Percentiles rank a stretch among this genome's conserved stretches.
These are phyloP conservation scores for Aphidius gifuensis DNA, from an alignment of 1,140 invertebrate species.

Conservation along the genomic window DNA sequence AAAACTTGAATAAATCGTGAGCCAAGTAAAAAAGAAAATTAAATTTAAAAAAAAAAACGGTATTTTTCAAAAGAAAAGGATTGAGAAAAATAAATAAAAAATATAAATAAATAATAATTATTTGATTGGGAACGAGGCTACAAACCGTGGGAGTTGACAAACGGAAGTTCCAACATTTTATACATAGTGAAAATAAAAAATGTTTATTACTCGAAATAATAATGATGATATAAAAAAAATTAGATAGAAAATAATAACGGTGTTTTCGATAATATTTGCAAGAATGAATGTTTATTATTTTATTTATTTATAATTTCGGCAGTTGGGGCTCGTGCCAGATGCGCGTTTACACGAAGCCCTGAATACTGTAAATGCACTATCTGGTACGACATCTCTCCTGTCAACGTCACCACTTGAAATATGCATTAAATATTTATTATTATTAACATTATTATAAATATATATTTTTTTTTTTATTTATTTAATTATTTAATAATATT, in stretches of 20 bases:
- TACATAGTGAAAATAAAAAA: slow-evolving; percentile 10
- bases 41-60: not conserved
- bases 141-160: slow-evolving; percentile 22
- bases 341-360: slow-evolving; percentile 87
- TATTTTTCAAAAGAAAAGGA: no score
- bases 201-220: not conserved
- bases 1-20: no score
- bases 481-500: not conserved
- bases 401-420: slow-evolving; percentile 47
- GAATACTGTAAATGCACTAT: slow-evolving; percentile 99
- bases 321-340: slow-evolving; percentile 88
- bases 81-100: slow-evolving; percentile 2
- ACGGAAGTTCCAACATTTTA: slow-evolving; percentile 19
- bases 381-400: slow-evolving; percentile 90
- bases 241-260: not conserved
- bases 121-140: slow-evolving; percentile 23
- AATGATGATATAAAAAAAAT: not conserved
- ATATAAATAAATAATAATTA: slow-evolving; percentile 16
- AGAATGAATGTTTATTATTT: no score
- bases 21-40: slow-evolving; percentile 1
- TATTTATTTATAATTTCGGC: slow-evolving; percentile 35
- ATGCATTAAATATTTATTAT: not conserved
- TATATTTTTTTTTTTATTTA: slow-evolving; percentile 1
- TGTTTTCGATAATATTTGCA: no score
- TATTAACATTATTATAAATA: not conserved